These are phyloP conservation scores for Drosophila kambysellisi DNA, from an alignment of 2,888 invertebrate species.

Conservation along the genomic window DNA sequence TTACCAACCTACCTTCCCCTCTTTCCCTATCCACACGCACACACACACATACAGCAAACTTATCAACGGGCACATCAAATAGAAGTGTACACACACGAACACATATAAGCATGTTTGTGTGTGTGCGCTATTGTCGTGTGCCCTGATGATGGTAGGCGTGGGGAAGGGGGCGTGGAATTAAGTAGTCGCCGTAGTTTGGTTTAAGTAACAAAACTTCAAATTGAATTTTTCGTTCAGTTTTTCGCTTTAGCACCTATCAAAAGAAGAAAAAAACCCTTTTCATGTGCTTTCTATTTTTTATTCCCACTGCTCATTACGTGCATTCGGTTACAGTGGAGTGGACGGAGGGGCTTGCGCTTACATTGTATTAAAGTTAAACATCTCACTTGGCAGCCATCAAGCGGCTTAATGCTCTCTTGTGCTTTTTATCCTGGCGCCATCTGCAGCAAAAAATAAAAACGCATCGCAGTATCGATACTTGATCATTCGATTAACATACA, in stretches of 20 bases:
- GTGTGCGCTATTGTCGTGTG: conserved; percentile 31
- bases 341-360: conserved; percentile 21
- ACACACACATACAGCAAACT: conserved; percentile 51
- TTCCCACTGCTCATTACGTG: conserved; percentile 61
- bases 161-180: conserved; percentile 65
- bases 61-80: conserved; percentile 68
- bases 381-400: conserved; percentile 54
- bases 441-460: neutral
- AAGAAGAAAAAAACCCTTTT: conserved; percentile 59
- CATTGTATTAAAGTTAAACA: conserved; percentile 64
- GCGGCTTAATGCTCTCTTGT: conserved; percentile 53
- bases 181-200: conserved; percentile 77
- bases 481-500: conserved; percentile 18
- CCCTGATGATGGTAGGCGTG: conserved; percentile 43
- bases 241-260: conserved; percentile 78
- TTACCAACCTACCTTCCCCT: conserved; percentile 35
- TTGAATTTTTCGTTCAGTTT: conserved; percentile 77
- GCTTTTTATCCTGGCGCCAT: conserved; percentile 6
- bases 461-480: conserved; percentile 10
- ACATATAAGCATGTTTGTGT: conserved; percentile 1
- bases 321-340: neutral
- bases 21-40: conserved; percentile 7
- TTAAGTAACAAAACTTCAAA: conserved; percentile 81
- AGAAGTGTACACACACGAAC: conserved; percentile 27
- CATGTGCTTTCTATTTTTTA: conserved; percentile 40